Evolutionary conservation across 2,888 invertebrate genomes (phyloP), one percentile per base, ranked within the genome.

Genomic region (Caenorhabditis becei): DNA sequence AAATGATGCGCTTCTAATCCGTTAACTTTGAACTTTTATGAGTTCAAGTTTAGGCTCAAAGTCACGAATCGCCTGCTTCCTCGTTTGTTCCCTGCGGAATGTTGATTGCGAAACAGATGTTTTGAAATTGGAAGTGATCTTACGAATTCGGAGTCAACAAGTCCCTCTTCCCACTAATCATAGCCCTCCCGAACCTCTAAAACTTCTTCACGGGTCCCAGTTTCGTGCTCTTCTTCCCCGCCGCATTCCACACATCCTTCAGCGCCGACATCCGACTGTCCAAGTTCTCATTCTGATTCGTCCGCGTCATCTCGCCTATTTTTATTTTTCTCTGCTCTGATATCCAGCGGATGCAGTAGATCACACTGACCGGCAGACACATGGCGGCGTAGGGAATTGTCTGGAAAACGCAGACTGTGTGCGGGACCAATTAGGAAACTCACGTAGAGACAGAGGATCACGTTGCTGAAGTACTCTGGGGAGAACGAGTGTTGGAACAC

Each of bases 311-410:
- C 56, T 74, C 37, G 8, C 37, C 5, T 8, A 74, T 65, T 41
- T 59, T 58, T 4, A 65, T 49, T 28, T 74, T 65, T 2, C 74
- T 47, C 20, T 74, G 74, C 3, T 51, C 58, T 0, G 65, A 74
- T 41, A 74, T 74, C 74, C 74, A 74, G 14, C 47, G 32, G 16
- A 51, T 26, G 32, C 74, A 74, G 3, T 18, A 14, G 24, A 74
- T 72, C 3, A 72, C 58, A 24, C 72, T 72, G 16, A 63, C n/a
- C 0, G 72, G 72, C 5, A 72, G 72, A 23, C 44, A 63, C 16
- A 63, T 18, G 7, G 56, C 67, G 20, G 54, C 69, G 28, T 77
- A 77, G 49, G 77, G 69, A 35, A 69, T 69, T 28, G 77, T 63
- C 77, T 77, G 69, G 18, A 77, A 61, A 2, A 8, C 11, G n/a